Base-by-base conservation (phyloP, 1,140 invertebrate species). In the Saccostrea echinata region DNA sequence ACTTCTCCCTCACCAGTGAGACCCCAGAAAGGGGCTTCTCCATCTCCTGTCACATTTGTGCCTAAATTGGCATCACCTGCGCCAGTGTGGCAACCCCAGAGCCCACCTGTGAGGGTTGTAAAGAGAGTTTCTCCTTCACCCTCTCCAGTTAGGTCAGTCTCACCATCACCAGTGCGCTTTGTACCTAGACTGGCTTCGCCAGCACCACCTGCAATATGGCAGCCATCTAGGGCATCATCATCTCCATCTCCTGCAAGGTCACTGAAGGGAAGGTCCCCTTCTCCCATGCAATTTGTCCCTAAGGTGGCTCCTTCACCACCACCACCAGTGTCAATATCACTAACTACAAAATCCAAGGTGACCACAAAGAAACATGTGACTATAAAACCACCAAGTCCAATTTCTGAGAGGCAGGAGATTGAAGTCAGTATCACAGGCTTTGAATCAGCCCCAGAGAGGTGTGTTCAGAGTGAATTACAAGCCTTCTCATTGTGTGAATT, bases 391-490 rank as follows among this genome's bases (percentile, higher is more conserved):
- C 84, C 84, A 24, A 68, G 35, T 27, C 21, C 52, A 43, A n/a
- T 76, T 9, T 51, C 33, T 43, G 24, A 86, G 68, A 86, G 33
- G 30, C 61, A 86, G 21, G 68, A 86, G 52, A 55, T 35, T n/a
- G 68, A 43, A n/a, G 4, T 64, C 84, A 86, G 4, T 57, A 68
- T 71, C 16, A n/a, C 33, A 16, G 83, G 53, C 30, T 71, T 76
- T 76, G 84, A 71, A 18, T 68, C 61, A n/a, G 84, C 84, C n/a
- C 84, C 84, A 13, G 84, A 86, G 43, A 86, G 61, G 84, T 86
- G 43, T 52, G 84, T 86, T 51, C 18, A 61, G 71, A 33, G 71
- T 80, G 71, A 80, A 80, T 0, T 33, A 8, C 0, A 80, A 80
- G 27, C 27, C 24, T 33, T 24, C 13, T 27, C 18, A 21, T 6